Percentiles rank a stretch among this genome's conserved stretches.
phyloP scores from a whole-genome alignment of 1,140 invertebrate species.

The Drosophila sturtevanti region DNA sequence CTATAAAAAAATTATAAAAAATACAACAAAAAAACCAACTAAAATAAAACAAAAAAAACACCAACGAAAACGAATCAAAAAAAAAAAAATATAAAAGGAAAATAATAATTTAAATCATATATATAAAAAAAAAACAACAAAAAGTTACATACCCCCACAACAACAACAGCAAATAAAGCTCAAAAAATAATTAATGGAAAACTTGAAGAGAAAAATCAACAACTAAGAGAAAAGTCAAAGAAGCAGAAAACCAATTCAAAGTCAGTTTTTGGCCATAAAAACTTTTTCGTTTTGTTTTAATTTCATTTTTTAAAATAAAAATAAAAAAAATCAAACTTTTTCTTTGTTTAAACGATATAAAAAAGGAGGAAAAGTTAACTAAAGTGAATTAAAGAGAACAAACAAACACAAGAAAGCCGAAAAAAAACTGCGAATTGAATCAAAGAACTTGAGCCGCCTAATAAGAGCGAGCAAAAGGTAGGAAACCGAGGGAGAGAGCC shows the following conservation, averaged over 20 bases:
- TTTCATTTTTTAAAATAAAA: conserved; percentile 48
- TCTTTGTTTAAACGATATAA: background rate
- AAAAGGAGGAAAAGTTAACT: background rate
- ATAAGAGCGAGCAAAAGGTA: background rate
- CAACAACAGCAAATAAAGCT: conserved; percentile 69
- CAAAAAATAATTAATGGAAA: conserved; percentile 51
- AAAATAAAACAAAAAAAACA: conserved; percentile 68
- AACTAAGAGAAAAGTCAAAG: background rate
- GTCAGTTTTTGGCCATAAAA: conserved; percentile 62
- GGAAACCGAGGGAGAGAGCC: background rate
- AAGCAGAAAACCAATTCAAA: background rate
- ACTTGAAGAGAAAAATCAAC: conserved; percentile 38
- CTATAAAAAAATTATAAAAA: conserved; percentile 54
- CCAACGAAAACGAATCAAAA: conserved; percentile 82
- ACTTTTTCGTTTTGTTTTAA: conserved; percentile 58
- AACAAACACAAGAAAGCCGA: conserved; percentile 32
- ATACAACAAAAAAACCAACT: conserved; percentile 56
- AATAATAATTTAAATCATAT: conserved; percentile 63
- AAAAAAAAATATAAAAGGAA: conserved; percentile 71
- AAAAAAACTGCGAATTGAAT: conserved; percentile 1
- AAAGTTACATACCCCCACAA: conserved; percentile 50
- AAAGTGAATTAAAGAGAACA: conserved; percentile 11
- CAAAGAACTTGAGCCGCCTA: conserved; percentile 32
- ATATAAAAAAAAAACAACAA: conserved; percentile 49
- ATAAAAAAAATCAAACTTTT: conserved; percentile 15